Evolutionary conservation across 2,797 vertebrate species (phyloP).

Genomic region (Tinamus major): DNA sequence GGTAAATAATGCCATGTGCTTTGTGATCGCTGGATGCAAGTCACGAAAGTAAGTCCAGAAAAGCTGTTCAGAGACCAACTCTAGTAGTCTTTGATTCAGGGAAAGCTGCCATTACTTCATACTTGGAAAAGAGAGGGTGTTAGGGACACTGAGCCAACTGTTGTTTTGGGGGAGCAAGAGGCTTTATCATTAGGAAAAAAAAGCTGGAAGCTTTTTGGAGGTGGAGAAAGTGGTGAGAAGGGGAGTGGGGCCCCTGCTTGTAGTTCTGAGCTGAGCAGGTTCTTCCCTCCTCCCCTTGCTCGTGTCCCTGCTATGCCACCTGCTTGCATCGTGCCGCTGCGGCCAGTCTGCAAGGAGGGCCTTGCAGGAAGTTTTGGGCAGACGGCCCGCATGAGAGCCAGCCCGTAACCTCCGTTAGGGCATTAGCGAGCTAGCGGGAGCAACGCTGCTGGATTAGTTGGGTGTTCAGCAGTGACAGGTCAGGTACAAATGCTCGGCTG

Average conservation of each 20-base stretch:
- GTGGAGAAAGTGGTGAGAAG: not conserved
- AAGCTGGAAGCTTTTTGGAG: not conserved
- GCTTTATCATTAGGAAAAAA: not conserved
- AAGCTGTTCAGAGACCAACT: not conserved
- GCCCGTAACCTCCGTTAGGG: conserved; percentile 16
- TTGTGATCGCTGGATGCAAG: conserved; percentile 50
- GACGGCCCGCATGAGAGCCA: not conserved
- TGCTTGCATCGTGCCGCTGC: not conserved
- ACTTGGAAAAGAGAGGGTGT: conserved; percentile 37
- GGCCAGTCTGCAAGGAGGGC: not conserved
- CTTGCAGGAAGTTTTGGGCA: not conserved
- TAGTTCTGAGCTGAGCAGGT: conserved; percentile 10
- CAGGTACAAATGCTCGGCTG: not conserved
- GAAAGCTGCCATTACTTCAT: conserved; percentile 52
- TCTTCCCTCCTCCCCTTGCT: not conserved
- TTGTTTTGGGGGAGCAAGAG: not conserved
- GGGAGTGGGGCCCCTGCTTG: not conserved
- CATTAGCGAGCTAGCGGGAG: conserved; percentile 11
- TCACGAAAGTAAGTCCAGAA: conserved; percentile 37
- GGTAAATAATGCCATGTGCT: conserved; percentile 38
- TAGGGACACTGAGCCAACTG: not conserved
- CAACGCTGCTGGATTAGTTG: not conserved
- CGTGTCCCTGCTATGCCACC: not conserved
- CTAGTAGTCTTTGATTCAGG: conserved; percentile 12
- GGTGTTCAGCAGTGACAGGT: not conserved